Evolutionary conservation across 2,113 vertebrate genomes (phyloP).

Genomic region (Poeciliopsis occidentalis): DNA sequence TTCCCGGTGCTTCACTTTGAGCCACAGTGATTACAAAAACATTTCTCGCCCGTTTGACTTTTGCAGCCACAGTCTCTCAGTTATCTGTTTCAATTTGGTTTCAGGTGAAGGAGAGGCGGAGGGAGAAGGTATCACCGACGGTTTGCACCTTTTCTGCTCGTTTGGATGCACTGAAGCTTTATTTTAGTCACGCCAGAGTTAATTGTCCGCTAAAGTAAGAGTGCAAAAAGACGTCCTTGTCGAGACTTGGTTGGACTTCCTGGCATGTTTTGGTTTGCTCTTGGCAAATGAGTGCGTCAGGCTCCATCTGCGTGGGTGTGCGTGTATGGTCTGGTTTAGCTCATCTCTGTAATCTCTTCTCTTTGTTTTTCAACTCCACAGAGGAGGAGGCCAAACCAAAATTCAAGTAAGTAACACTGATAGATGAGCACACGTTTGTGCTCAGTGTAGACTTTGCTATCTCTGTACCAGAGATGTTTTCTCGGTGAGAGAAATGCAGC

Average conservation of each 20-base stretch:
- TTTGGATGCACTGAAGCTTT: not conserved
- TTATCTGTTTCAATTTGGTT: conserved; percentile 26
- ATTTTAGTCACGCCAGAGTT: not conserved
- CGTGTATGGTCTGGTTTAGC: not conserved
- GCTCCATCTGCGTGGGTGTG: not conserved
- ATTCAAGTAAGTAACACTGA: conserved; percentile 68
- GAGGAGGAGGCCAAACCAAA: conserved; percentile 75
- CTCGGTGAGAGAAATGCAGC: not conserved
- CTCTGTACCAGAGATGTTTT: not conserved
- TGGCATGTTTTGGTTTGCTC: not conserved
- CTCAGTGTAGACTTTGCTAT: not conserved
- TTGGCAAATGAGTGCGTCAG: not conserved
- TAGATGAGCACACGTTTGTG: not conserved
- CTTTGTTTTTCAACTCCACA: conserved; percentile 27
- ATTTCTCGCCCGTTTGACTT: not conserved
- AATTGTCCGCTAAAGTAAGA: not conserved
- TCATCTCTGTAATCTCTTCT: conserved; percentile 6
- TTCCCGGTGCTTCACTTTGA: not conserved
- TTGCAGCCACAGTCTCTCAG: not conserved
- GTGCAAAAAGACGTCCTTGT: not conserved
- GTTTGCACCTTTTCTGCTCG: not conserved
- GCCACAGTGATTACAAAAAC: not conserved
- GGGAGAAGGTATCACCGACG: conserved; percentile 58
- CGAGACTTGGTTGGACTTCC: not conserved
- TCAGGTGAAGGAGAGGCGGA: conserved; percentile 61